Evolutionary conservation across 2,797 vertebrate genomes (phyloP), one percentile per base, ranked within the genome.

Genomic region (Taenioides sp.): DNA sequence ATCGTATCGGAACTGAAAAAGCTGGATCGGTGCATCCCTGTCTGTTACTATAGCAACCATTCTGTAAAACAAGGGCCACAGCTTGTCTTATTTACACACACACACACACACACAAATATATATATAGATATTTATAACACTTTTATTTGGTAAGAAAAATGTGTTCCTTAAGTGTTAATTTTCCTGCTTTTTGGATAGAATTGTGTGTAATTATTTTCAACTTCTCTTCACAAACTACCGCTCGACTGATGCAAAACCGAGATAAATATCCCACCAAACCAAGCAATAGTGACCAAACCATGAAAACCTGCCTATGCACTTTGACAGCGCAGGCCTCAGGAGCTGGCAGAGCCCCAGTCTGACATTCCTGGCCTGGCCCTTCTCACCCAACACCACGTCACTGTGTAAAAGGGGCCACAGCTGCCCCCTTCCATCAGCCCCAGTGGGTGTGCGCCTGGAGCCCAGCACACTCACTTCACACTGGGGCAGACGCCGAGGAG

Each of bases 361-460:
- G 90, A 87, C 91, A 91, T 85, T 94, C 94, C 94, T 95, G 93
- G 92, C 90, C 87, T 81, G 94, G 63, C 91, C 84, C 94, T 93
- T 93, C 92, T 95, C 95, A 93, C 93, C 93, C 92, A 90, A 91
- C 90, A 93, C 92, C 95, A 95, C 94, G 95, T 97, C 97, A 98
- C 93, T 94, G 88, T 89, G 95, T 94, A 97, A 98, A 98, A 97
- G 90, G 94, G 96, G 95, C 96, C 95, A 95, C 97, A 98, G 96
- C 96, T 98, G 97, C 95, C 94, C 89, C 92, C 93, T 93, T 96
- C 95, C 92, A 94, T 98, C 96, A 97, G 90, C 92, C 91, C 91
- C 93, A 95, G 93, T 93, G 94, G 95, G 95, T 94, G 92, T 95
- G 93, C 89, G 90, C 95, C 95, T 94, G 94, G 94, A 95, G 94